Base-by-base conservation (phyloP, 2,888 invertebrate genomes). In the Meghimatium bilineatum region DNA sequence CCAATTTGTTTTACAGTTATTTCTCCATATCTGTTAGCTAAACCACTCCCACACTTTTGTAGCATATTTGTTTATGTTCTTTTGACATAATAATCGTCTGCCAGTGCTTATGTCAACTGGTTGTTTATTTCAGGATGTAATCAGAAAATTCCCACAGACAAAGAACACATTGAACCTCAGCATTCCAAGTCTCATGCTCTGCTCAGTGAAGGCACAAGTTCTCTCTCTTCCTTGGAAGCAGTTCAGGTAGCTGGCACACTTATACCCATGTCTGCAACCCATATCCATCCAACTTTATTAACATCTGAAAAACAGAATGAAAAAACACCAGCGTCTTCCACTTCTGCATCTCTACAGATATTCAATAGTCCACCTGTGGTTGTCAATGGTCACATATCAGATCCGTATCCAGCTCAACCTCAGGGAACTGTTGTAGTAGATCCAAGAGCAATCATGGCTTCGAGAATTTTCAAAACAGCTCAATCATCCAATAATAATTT, bases 401-500 rank as follows among this genome's bases (percentile, higher is more conserved):
- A 91, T 83, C 90, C 89, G 0, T 87, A 88, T 29, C 69, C 76
- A 12, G 44, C n/a, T 1, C 75, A 38, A 29, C 76, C 26, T 14
- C 71, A 84, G 26, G 82, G 87, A 44, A 86, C 87, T 0, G 85
- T 81, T 44, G 60, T 85, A 20, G 75, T 86, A 49, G 82, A 83
- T 6, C 77, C 87, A 8, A 78, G 80, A 36, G 8, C 78, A 10
- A 74, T 81, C 32, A 29, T 82, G 10, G 34, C 69, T 17, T 79
- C 80, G 23, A 72, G 82, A 69, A 44, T 83, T 3, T 88, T 86
- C 71, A 88, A 88, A 84, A 86, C 88, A 29, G 80, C 88, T n/a
- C 89, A 89, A 77, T 89, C 90, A 23, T 89, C 90, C 56, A 89
- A 90, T n/a, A 90, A 89, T 78, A 36, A 38, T 36, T n/a, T 44